Percentiles rank a stretch among this genome's conserved stretches.
phyloP scores from a whole-genome alignment of 2,113 vertebrate species.

The Connochaetes taurinus region DNA sequence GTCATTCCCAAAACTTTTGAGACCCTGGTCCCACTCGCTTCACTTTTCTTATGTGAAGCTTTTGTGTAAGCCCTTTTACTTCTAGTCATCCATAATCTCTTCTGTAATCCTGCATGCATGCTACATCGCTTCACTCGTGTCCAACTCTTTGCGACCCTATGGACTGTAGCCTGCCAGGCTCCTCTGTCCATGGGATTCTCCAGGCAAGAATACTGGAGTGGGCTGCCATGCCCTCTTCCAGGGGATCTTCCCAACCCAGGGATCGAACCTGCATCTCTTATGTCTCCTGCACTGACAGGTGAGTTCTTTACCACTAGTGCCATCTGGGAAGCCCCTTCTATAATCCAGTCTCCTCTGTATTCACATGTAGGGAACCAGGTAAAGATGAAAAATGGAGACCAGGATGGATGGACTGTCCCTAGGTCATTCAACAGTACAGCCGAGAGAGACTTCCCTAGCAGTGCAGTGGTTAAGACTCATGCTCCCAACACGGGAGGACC shows the following conservation, averaged over 20 bases:
- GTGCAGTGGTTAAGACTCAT: neutral
- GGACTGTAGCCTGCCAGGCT: neutral
- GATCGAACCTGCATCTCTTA: neutral
- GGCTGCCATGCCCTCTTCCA: neutral
- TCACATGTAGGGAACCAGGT: neutral
- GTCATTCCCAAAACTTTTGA: neutral
- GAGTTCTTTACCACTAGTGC: neutral
- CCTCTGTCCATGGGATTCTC: neutral
- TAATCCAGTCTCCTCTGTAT: neutral
- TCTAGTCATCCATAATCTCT: neutral
- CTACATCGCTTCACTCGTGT: neutral
- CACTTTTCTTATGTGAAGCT: neutral
- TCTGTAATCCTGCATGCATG: neutral
- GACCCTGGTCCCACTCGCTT: neutral
- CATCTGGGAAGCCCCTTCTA: neutral
- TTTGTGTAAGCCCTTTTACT: neutral
- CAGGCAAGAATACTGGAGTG: neutral
- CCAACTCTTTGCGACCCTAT: rapidly evolving
- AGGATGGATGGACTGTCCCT: neutral
- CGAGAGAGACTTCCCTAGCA: neutral
- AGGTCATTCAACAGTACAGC: neutral
- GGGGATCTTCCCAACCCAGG: neutral
- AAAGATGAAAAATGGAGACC: neutral
- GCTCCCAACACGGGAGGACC: neutral
- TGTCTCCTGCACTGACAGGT: neutral